A percentile compares a stretch with the other conserved stretches of the same genome.
phyloP scores from a whole-genome alignment of 2,888 invertebrate genomes.

The Yponomeuta malinellus region DNA sequence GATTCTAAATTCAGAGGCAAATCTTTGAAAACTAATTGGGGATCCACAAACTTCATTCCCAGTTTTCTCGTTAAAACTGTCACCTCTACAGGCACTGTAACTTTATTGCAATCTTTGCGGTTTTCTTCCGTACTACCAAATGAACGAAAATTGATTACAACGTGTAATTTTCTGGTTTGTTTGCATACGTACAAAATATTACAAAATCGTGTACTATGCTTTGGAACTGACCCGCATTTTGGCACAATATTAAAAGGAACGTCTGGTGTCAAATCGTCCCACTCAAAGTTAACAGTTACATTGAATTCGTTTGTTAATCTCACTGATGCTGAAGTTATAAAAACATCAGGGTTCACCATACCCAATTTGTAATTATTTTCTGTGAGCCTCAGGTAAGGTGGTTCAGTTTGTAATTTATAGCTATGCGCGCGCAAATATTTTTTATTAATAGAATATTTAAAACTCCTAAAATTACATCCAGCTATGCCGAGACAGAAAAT shows the following conservation, averaged over 20 bases:
- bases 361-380: constrained; percentile 60
- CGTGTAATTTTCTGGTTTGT: constrained; percentile 48
- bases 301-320: constrained; percentile 56
- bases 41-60: constrained; percentile 57
- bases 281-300: constrained; percentile 44
- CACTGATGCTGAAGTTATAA: constrained; percentile 53
- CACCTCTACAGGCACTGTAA: constrained; percentile 46
- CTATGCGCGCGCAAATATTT: constrained; percentile 46
- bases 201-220: constrained; percentile 50
- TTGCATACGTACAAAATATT: constrained; percentile 49
- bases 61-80: constrained; percentile 54
- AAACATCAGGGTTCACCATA: constrained; percentile 60
- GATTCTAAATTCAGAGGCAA: constrained; percentile 57
- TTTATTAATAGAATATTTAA: constrained; percentile 49
- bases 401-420: constrained; percentile 45
- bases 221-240: constrained; percentile 41
- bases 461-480: constrained; percentile 42
- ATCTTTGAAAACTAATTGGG: constrained; percentile 51
- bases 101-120: constrained; percentile 49
- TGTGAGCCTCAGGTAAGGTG: constrained; percentile 41
- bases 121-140: constrained; percentile 23
- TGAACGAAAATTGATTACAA: not conserved
- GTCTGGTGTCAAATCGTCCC: constrained; percentile 46
- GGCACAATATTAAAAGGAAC: constrained; percentile 59
- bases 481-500: constrained; percentile 42